A percentile compares a stretch with the other conserved stretches of the same genome.
Evolutionary conservation across 2,797 vertebrate genomes (phyloP).

Genomic region (Hoplostethus mediterraneus): DNA sequence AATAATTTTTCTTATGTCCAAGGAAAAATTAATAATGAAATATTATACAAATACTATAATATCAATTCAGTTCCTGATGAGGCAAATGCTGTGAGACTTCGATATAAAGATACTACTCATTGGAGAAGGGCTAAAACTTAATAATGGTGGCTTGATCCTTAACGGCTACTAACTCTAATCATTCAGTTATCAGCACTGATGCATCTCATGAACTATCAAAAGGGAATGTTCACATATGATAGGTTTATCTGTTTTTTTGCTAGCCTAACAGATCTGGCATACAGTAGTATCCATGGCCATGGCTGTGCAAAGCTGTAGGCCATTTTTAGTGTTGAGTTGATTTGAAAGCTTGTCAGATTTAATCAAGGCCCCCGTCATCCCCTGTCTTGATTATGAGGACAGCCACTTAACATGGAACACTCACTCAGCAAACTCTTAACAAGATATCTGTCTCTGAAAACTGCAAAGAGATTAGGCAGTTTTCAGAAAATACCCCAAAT

Average conservation of each 20-base stretch:
- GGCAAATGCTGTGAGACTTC: neutral
- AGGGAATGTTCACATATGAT: constrained; percentile 27
- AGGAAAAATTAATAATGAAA: constrained; percentile 46
- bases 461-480: constrained; percentile 46
- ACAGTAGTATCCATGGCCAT: constrained; percentile 42
- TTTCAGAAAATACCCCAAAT: constrained; percentile 41
- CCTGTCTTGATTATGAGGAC: constrained; percentile 72
- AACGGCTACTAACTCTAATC: constrained; percentile 4
- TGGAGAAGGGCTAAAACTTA: no score
- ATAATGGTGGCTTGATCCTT: neutral
- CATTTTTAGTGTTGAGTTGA: constrained; percentile 71
- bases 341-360: constrained; percentile 81
- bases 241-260: constrained; percentile 56
- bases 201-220: constrained; percentile 21
- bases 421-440: constrained; percentile 54
- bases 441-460: constrained; percentile 64
- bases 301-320: constrained; percentile 63
- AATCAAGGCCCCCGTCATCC: constrained; percentile 72
- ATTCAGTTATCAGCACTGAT: constrained; percentile 1
- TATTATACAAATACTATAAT: neutral
- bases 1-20: constrained; percentile 1
- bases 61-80: neutral
- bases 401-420: constrained; percentile 65
- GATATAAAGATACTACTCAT: neutral
- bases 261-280: constrained; percentile 51